Percentiles rank a stretch among this genome's conserved stretches.
Conservation (phyloP, 2,888 invertebrate genomes). For the Idaea straminata region DNA sequence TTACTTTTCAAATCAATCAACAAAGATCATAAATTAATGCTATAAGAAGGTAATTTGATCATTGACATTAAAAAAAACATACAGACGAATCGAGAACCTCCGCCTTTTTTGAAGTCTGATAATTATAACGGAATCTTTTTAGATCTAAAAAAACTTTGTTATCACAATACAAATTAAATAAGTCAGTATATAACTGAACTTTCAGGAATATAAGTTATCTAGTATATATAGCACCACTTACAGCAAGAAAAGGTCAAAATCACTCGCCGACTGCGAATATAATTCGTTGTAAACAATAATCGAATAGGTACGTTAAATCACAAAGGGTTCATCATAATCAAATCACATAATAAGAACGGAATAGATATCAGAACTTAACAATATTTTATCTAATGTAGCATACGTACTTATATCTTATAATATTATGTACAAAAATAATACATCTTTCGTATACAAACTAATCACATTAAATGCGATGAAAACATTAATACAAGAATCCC, state of each 20-base stretch:
- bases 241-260: not conserved
- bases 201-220: not conserved
- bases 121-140: not conserved
- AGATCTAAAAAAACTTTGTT: not conserved
- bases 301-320: not conserved
- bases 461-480: slow-evolving; percentile 43
- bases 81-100: no score
- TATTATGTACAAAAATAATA: slow-evolving; percentile 34
- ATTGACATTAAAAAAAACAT: not conserved
- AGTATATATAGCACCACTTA: not conserved
- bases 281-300: not conserved
- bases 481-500: slow-evolving; percentile 16
- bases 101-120: not conserved
- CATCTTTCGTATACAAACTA: slow-evolving; percentile 29
- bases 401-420: slow-evolving; percentile 4
- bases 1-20: slow-evolving; percentile 59
- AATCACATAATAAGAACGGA: slow-evolving; percentile 16
- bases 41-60: slow-evolving; percentile 26
- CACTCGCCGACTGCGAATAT: not conserved
- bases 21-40: slow-evolving; percentile 58
- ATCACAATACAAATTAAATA: not conserved
- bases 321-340: not conserved
- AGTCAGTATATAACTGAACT: not conserved
- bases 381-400: not conserved
- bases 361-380: slow-evolving; percentile 6